phyloP scores from a whole-genome alignment of 2,113 vertebrate genomes.

The Conger conger region DNA sequence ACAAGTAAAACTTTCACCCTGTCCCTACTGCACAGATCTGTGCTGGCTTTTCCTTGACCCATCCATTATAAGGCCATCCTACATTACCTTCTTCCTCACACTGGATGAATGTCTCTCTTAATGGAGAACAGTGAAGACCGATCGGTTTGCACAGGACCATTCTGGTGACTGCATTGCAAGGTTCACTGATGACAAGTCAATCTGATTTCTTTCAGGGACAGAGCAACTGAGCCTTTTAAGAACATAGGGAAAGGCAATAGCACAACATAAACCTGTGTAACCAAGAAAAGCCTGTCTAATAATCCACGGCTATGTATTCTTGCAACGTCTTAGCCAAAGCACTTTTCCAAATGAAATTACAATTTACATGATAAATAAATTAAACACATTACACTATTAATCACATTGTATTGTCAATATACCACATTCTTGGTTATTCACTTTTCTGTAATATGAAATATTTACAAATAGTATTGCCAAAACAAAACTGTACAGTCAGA shows the following conservation, averaged over 20 bases:
- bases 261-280: background rate
- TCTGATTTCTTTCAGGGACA: constrained; percentile 40
- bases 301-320: no score
- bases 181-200: constrained; percentile 60
- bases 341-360: no score
- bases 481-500: no score
- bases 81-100: constrained; percentile 48
- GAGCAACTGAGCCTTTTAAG: constrained; percentile 45
- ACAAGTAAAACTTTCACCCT: background rate
- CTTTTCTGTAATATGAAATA: no score
- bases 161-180: constrained; percentile 54
- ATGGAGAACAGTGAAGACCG: constrained; percentile 40
- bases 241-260: constrained; percentile 32
- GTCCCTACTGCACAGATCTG: background rate
- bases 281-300: no score
- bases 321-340: no score
- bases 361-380: no score
- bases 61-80: constrained; percentile 44
- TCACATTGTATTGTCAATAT: no score
- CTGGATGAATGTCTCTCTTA: constrained; percentile 54
- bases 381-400: no score
- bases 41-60: constrained; percentile 13
- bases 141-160: constrained; percentile 55
- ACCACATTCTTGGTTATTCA: no score
- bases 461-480: no score